These are phyloP conservation scores for Anthophora plumipes DNA, from an alignment of 2,888 invertebrate species.

Conservation along the genomic window DNA sequence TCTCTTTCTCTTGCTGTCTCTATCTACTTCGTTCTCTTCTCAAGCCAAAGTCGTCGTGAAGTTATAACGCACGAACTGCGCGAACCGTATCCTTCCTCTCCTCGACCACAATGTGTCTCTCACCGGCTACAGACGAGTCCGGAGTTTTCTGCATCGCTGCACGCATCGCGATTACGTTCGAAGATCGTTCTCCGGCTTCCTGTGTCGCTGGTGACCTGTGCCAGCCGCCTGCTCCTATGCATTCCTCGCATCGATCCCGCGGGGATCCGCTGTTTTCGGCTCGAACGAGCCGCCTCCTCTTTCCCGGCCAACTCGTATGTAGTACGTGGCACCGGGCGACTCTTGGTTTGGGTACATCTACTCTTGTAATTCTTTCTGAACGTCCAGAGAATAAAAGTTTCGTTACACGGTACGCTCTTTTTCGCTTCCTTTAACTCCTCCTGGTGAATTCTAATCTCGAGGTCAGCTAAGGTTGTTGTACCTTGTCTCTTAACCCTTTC, in stretches of 20 bases:
- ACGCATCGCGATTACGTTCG: constrained; percentile 39
- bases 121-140: constrained; percentile 1
- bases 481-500: too few relatives aligned
- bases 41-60: background rate
- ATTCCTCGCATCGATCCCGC: constrained; percentile 58
- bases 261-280: constrained; percentile 33
- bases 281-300: background rate
- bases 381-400: background rate
- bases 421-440: too few relatives aligned
- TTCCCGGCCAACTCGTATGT: background rate
- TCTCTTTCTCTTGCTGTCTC: background rate
- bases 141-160: constrained; percentile 48
- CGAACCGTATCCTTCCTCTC: constrained; percentile 2
- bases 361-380: background rate
- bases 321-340: background rate
- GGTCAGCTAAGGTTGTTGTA: too few relatives aligned
- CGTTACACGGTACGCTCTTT: background rate
- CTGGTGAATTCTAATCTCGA: too few relatives aligned
- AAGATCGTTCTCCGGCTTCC: constrained; percentile 44
- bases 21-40: too few relatives aligned
- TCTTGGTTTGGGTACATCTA: too few relatives aligned
- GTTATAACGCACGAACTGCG: constrained; percentile 25
- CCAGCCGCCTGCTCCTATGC: constrained; percentile 27
- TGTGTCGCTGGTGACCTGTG: constrained; percentile 38
- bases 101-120: constrained; percentile 23